Evolutionary conservation across 2,797 vertebrate genomes (phyloP).

Genomic region (Meda fulgida): DNA sequence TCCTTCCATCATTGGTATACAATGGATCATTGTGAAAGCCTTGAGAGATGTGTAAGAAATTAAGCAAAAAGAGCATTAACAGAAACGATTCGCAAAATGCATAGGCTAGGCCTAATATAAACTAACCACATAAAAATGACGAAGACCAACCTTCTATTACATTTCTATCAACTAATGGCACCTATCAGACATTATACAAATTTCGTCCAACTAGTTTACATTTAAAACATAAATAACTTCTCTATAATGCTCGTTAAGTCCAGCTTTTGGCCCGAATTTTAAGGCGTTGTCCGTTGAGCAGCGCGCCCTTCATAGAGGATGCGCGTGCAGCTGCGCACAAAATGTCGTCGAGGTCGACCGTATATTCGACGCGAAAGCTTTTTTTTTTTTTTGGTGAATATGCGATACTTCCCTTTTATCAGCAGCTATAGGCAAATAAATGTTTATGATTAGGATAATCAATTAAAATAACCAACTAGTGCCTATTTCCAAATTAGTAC

Average conservation of each 20-base stretch:
- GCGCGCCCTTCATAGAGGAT: no score
- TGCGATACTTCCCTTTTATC: neutral
- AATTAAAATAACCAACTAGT: neutral
- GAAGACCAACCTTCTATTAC: neutral
- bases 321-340: neutral
- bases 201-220: neutral
- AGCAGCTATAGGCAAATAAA: neutral
- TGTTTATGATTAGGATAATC: no score
- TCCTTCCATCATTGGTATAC: conserved; percentile 31
- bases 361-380: neutral
- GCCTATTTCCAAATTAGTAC: neutral
- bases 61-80: neutral
- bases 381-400: no score
- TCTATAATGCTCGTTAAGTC: neutral
- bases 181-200: neutral
- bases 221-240: neutral
- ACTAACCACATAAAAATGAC: neutral
- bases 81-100: neutral
- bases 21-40: neutral
- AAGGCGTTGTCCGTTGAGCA: neutral
- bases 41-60: conserved; percentile 26
- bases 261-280: neutral
- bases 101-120: neutral
- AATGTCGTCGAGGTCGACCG: neutral
- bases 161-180: neutral